phyloP scores from a whole-genome alignment of 2,888 invertebrate genomes.

The Orchesella flavescens region DNA sequence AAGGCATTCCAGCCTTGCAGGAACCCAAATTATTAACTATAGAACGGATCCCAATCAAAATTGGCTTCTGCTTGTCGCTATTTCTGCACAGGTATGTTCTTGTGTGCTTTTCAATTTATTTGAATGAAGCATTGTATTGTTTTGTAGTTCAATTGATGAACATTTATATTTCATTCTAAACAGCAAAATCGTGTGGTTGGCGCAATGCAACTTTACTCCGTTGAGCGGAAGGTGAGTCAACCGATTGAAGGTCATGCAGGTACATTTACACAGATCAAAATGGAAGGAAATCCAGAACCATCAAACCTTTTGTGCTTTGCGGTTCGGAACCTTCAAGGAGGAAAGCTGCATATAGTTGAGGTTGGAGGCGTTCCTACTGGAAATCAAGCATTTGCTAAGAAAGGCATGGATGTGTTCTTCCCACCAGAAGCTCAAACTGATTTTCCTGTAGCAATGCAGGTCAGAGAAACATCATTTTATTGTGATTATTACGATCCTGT shows the following conservation, averaged over 20 bases:
- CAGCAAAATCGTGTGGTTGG: constrained; percentile 99
- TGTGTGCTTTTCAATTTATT: neutral
- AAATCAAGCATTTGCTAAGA: constrained; percentile 98
- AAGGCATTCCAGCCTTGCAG: constrained; percentile 92
- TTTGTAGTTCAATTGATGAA: too few species aligned
- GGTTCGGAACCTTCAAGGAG: constrained; percentile 91
- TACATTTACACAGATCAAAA: constrained; percentile 95
- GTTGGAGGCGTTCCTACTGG: constrained; percentile 94
- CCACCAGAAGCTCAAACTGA: constrained; percentile 98
- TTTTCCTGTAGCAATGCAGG: constrained; percentile 99
- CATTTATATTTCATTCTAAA: neutral
- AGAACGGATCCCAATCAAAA: constrained; percentile 96
- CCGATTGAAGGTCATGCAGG: constrained; percentile 99
- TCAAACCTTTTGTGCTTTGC: constrained; percentile 98
- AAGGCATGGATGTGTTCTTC: constrained; percentile 99
- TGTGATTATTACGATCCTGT: neutral
- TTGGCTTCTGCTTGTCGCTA: constrained; percentile 96
- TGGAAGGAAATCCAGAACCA: constrained; percentile 92
- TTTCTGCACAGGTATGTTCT: constrained; percentile 78
- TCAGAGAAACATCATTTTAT: constrained; percentile 71
- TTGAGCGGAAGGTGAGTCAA: constrained; percentile 98
- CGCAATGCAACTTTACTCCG: constrained; percentile 99
- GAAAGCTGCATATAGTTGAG: constrained; percentile 95
- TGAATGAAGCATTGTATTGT: too few species aligned
- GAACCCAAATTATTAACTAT: constrained; percentile 99